phyloP scores from a whole-genome alignment of 2,888 invertebrate genomes.

The Chironomus riparius region DNA sequence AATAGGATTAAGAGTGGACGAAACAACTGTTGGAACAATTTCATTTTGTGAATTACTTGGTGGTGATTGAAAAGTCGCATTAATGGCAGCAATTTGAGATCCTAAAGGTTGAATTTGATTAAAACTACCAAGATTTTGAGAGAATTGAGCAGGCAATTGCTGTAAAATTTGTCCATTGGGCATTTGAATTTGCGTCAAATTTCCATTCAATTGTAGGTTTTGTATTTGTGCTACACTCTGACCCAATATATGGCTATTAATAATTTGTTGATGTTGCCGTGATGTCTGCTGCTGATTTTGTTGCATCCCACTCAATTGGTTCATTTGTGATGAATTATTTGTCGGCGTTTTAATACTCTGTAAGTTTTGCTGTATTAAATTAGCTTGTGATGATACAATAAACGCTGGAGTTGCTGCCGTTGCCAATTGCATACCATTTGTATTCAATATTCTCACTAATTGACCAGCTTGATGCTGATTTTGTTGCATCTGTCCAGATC shows the following conservation, averaged over 20 bases:
- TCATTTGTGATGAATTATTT: neutral
- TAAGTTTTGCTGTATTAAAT: conserved; percentile 42
- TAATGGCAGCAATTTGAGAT: conserved; percentile 32
- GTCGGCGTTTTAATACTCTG: conserved; percentile 37
- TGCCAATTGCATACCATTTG: conserved; percentile 51
- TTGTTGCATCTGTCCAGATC: conserved; percentile 33
- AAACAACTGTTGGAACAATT: neutral
- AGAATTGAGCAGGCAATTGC: conserved; percentile 40
- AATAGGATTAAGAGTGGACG: neutral
- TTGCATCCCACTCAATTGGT: conserved; percentile 37
- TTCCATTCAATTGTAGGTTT: conserved; percentile 40
- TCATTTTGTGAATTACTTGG: conserved; percentile 30
- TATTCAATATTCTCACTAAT: conserved; percentile 51
- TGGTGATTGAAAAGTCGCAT: conserved; percentile 37
- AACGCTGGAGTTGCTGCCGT: conserved; percentile 46
- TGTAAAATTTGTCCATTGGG: conserved; percentile 40
- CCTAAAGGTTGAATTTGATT: conserved; percentile 33
- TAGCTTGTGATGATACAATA: conserved; percentile 43
- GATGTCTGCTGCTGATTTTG: conserved; percentile 39
- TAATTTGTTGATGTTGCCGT: conserved; percentile 17
- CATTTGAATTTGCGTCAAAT: conserved; percentile 43
- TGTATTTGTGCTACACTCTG: conserved; percentile 42
- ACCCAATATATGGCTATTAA: conserved; percentile 40
- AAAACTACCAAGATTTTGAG: conserved; percentile 37
- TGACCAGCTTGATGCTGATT: conserved; percentile 43